These are phyloP conservation scores for Rhinichthys osculus DNA, from an alignment of 2,797 vertebrate genomes.

Conservation along the genomic window DNA sequence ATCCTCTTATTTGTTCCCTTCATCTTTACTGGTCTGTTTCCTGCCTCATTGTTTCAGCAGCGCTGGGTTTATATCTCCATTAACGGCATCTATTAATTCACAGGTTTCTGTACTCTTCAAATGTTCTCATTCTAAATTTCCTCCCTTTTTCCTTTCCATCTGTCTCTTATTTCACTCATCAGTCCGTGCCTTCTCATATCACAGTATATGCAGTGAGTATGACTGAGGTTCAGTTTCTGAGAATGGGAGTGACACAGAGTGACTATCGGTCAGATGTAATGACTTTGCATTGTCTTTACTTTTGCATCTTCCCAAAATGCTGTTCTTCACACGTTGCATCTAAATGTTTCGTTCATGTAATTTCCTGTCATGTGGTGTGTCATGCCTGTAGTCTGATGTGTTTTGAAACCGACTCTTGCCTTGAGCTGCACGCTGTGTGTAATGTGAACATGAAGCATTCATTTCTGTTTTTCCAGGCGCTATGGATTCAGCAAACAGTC, in stretches of 20 bases:
- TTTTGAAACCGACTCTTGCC: background rate
- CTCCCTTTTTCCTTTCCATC: conserved; percentile 29
- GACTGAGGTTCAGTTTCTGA: conserved; percentile 24
- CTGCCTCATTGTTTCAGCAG: background rate
- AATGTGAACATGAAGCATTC: background rate
- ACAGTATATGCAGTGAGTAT: conserved; percentile 62
- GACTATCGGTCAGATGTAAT: background rate
- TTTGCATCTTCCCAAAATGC: conserved; percentile 14
- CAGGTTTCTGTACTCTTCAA: conserved; percentile 3
- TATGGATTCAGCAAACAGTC: conserved; percentile 89
- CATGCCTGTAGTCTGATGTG: background rate
- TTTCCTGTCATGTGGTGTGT: conserved; percentile 17
- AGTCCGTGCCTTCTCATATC: conserved; percentile 60
- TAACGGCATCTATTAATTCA: background rate
- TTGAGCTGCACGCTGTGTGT: background rate
- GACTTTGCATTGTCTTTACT: conserved; percentile 12
- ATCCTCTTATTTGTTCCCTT: background rate
- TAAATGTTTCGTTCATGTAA: background rate
- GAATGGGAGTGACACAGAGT: conserved; percentile 26
- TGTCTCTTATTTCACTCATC: conserved; percentile 36
- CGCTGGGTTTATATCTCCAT: background rate
- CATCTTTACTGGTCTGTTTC: background rate
- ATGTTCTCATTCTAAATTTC: conserved; percentile 35
- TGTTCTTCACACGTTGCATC: conserved; percentile 14
- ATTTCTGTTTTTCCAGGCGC: conserved; percentile 75